Percentiles rank a stretch among this genome's conserved stretches.
phyloP scores from a whole-genome alignment of 2,113 vertebrate species.

The Dicaeum eximium region DNA sequence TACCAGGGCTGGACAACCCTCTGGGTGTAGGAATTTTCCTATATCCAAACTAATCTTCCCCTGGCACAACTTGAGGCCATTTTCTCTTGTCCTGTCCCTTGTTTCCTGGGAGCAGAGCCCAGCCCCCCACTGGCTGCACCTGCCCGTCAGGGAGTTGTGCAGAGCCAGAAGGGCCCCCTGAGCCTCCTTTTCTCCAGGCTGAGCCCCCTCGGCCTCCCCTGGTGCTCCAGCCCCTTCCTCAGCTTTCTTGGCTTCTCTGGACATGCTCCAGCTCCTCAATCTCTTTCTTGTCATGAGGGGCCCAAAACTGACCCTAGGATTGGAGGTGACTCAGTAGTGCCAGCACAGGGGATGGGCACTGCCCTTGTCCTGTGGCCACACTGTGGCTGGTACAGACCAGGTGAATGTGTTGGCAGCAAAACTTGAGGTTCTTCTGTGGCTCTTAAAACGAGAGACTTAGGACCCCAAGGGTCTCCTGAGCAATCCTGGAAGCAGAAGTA shows the following conservation, averaged over 20 bases:
- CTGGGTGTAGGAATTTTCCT: neutral
- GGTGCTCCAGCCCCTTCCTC: neutral
- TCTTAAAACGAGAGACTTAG: neutral
- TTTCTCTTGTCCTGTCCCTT: neutral
- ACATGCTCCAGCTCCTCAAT: neutral
- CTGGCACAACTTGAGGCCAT: neutral
- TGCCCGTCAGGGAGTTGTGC: neutral
- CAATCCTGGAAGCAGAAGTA: neutral
- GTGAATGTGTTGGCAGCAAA: neutral
- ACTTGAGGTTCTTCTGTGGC: neutral
- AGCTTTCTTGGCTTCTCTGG: neutral
- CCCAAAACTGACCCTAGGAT: neutral
- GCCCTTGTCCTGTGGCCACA: neutral
- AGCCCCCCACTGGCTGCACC: rapidly evolving
- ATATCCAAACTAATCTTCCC: neutral
- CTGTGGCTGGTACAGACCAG: neutral
- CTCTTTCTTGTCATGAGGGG: neutral
- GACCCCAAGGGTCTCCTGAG: neutral
- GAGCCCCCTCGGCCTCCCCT: neutral
- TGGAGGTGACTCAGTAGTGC: neutral
- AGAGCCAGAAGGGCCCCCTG: neutral
- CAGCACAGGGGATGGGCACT: neutral
- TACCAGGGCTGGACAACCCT: neutral
- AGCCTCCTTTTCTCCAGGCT: neutral
- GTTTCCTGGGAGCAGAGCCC: neutral